phyloP scores from a whole-genome alignment of 1,140 invertebrate genomes.

The Drosophila pandora region DNA sequence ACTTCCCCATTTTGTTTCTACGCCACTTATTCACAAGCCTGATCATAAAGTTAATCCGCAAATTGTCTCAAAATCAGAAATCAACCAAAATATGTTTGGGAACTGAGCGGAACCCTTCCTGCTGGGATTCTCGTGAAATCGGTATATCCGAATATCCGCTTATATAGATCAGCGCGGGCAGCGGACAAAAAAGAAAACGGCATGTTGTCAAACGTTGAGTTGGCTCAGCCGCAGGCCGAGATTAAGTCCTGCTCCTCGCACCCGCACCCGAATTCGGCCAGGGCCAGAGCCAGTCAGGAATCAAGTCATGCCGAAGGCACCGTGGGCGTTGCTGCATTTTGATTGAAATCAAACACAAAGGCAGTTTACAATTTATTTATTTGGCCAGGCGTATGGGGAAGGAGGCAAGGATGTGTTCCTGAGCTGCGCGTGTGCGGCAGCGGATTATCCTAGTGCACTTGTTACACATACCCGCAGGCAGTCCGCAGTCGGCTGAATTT shows the following conservation, averaged over 20 bases:
- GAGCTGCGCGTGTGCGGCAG: constrained; percentile 70
- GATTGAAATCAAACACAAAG: constrained; percentile 78
- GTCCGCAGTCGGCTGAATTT: constrained; percentile 35
- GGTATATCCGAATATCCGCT: constrained; percentile 60
- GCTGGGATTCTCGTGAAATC: constrained; percentile 56
- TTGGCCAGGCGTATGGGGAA: constrained; percentile 46
- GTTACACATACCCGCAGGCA: constrained; percentile 47
- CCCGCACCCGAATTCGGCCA: not conserved
- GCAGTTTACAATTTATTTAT: constrained; percentile 81
- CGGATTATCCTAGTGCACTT: constrained; percentile 72
- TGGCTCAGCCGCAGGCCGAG: constrained; percentile 71
- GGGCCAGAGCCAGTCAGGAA: constrained; percentile 21
- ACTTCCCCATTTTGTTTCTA: not conserved
- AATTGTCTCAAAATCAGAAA: constrained; percentile 80
- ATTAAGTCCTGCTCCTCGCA: constrained; percentile 41
- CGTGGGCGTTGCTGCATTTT: constrained; percentile 75
- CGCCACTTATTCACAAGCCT: constrained; percentile 39
- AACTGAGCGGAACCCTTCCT: constrained; percentile 40
- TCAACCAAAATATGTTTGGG: constrained; percentile 74
- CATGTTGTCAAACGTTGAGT: constrained; percentile 77
- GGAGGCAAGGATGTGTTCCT: constrained; percentile 28
- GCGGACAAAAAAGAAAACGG: constrained; percentile 62
- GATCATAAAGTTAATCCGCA: constrained; percentile 68
- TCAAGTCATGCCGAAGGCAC: constrained; percentile 17
- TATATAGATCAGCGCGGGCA: constrained; percentile 73